These are phyloP conservation scores for Lymantria monacha DNA, from an alignment of 2,888 invertebrate genomes.

Conservation along the genomic window DNA sequence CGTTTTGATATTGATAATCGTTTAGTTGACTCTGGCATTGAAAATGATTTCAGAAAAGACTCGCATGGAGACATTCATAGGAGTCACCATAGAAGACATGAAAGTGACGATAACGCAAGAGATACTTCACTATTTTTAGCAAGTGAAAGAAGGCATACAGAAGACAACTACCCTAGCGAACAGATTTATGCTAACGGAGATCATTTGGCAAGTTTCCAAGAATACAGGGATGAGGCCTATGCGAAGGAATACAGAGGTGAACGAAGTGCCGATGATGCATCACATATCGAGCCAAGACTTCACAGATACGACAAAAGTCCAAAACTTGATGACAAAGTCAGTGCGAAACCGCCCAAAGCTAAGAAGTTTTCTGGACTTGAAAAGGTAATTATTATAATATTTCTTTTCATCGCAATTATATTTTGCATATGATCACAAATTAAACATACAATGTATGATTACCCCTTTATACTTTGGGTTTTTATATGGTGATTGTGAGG, in stretches of 20 bases:
- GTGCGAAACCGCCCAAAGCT: constrained; percentile 82
- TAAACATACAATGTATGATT: too few species aligned
- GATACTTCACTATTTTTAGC: constrained; percentile 86
- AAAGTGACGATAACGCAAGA: constrained; percentile 87
- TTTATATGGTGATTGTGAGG: too few species aligned
- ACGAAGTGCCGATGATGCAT: constrained; percentile 85
- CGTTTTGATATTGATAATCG: constrained; percentile 82
- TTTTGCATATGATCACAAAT: too few species aligned
- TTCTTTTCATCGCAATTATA: not conserved
- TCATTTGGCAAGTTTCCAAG: constrained; percentile 64
- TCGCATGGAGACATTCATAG: constrained; percentile 82
- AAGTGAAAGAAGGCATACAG: constrained; percentile 88
- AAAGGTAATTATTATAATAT: constrained; percentile 75
- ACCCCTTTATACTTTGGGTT: too few species aligned
- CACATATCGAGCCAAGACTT: constrained; percentile 84
- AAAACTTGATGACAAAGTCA: constrained; percentile 75
- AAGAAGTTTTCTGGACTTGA: constrained; percentile 88
- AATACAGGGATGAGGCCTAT: constrained; percentile 55
- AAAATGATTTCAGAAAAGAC: constrained; percentile 89
- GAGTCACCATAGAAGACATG: constrained; percentile 63
- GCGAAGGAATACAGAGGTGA: constrained; percentile 68
- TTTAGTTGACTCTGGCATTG: constrained; percentile 90
- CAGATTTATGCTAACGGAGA: constrained; percentile 73
- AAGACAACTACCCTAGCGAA: constrained; percentile 80
- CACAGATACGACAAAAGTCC: constrained; percentile 83